A percentile compares a stretch with the other conserved stretches of the same genome.
Evolutionary conservation across 1,140 invertebrate genomes (phyloP).

Genomic region (Scaptodrosophila lebanonensis): DNA sequence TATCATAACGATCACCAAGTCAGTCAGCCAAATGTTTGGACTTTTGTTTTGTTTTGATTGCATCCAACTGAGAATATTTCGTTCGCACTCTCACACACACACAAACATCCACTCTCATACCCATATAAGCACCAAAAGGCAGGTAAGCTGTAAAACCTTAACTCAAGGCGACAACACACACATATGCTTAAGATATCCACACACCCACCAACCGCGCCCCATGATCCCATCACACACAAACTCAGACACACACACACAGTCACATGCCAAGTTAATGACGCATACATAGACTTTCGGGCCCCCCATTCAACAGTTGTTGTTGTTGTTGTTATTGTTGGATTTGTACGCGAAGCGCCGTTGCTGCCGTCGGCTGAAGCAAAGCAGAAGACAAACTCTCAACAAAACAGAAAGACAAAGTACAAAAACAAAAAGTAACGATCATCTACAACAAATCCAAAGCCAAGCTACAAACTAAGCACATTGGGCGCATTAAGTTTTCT

Average conservation of each 20-base stretch:
- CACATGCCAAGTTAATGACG: slow-evolving; percentile 39
- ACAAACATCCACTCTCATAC: not conserved
- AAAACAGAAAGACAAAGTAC: slow-evolving; percentile 11
- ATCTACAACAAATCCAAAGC: slow-evolving; percentile 10
- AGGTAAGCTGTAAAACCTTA: slow-evolving; percentile 10
- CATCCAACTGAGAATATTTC: slow-evolving; percentile 27
- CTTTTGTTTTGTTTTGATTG: slow-evolving; percentile 38
- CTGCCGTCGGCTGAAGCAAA: slow-evolving; percentile 53
- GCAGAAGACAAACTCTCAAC: slow-evolving; percentile 31
- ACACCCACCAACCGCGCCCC: no score
- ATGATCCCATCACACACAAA: no score
- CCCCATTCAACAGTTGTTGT: slow-evolving; percentile 54
- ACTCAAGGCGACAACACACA: no score
- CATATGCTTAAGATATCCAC: no score
- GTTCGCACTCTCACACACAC: no score
- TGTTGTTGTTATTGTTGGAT: slow-evolving; percentile 33
- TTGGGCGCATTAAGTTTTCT: no score
- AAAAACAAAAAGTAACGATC: slow-evolving; percentile 18
- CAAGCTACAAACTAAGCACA: slow-evolving; percentile 11
- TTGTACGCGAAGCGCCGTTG: slow-evolving; percentile 70
- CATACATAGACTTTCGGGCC: slow-evolving; percentile 17
- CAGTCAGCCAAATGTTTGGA: slow-evolving; percentile 1
- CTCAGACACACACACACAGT: no score
- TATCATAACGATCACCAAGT: slow-evolving; percentile 58
- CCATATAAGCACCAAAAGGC: slow-evolving; percentile 9